phyloP scores from a whole-genome alignment of 2,888 invertebrate species.

The Caenorhabditis parvicauda region DNA sequence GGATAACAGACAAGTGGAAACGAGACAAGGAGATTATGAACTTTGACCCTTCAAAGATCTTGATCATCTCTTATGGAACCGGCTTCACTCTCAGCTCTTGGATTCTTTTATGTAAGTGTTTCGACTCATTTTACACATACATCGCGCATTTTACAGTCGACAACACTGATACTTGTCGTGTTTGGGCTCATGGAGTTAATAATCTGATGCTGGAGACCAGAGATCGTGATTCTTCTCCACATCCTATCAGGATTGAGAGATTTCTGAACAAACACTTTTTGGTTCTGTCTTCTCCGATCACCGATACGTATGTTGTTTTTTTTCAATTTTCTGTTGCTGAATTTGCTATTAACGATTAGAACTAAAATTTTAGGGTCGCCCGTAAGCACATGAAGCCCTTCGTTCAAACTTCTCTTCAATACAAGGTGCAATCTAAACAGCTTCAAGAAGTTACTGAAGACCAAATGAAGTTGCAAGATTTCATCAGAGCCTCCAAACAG shows the following conservation, averaged over 20 bases:
- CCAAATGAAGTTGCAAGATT: slow-evolving; percentile 40
- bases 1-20: slow-evolving; percentile 60
- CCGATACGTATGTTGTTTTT: slow-evolving; percentile 26
- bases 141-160: slow-evolving; percentile 44
- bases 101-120: slow-evolving; percentile 44
- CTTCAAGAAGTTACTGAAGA: slow-evolving; percentile 60
- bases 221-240: slow-evolving; percentile 35
- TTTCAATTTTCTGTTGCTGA: not conserved
- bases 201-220: slow-evolving; percentile 48
- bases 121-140: no score
- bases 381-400: slow-evolving; percentile 62
- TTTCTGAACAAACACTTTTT: slow-evolving; percentile 59
- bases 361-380: slow-evolving; percentile 43
- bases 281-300: slow-evolving; percentile 37
- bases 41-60: slow-evolving; percentile 50
- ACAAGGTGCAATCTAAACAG: slow-evolving; percentile 54
- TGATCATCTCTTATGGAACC: slow-evolving; percentile 55
- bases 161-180: slow-evolving; percentile 45
- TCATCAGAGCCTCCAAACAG: slow-evolving; percentile 37
- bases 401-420: slow-evolving; percentile 59
- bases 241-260: slow-evolving; percentile 50
- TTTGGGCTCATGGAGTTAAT: slow-evolving; percentile 55
- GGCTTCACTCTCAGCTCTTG: slow-evolving; percentile 50
- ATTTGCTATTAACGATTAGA: not conserved
- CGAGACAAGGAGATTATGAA: slow-evolving; percentile 47